Evolutionary conservation across 2,888 invertebrate species (phyloP).

Genomic region (Morinoia aosen): DNA sequence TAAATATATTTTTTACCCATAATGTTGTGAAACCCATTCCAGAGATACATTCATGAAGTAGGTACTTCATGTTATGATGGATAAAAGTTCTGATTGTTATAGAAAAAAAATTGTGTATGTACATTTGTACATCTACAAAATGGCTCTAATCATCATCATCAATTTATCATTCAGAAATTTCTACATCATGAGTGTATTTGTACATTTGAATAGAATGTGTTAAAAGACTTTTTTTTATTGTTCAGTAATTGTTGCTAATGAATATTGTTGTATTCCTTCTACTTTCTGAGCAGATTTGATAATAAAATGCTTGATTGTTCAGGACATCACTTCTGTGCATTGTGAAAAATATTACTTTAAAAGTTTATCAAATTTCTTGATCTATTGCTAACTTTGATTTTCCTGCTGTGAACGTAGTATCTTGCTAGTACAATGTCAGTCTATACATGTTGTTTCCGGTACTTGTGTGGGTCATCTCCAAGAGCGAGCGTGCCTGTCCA

Average conservation of each 20-base stretch:
- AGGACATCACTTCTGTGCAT: not conserved
- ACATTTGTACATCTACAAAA: too few species aligned
- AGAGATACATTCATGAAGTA: too few species aligned
- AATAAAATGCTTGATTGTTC: not conserved
- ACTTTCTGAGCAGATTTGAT: not conserved
- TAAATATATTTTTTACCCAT: too few species aligned
- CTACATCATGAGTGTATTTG: too few species aligned
- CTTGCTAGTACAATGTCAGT: slow-evolving; percentile 55
- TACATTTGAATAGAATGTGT: too few species aligned
- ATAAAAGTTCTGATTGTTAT: too few species aligned
- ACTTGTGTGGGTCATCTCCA: slow-evolving; percentile 66
- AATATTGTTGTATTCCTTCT: not conserved
- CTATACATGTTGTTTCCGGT: slow-evolving; percentile 66
- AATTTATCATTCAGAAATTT: too few species aligned
- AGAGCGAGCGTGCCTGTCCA: slow-evolving; percentile 56
- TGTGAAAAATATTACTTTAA: not conserved
- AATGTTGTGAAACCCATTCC: too few species aligned
- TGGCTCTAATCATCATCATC: too few species aligned
- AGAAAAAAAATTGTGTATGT: too few species aligned
- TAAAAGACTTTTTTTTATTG: not conserved
- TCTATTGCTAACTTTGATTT: not conserved
- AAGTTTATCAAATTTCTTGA: not conserved
- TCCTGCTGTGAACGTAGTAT: not conserved
- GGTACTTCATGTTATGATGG: too few species aligned
- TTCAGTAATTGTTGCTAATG: not conserved